A percentile compares a stretch with the other conserved stretches of the same genome.
Conservation (phyloP, 2,888 invertebrate species). For the Patella pellucida region DNA sequence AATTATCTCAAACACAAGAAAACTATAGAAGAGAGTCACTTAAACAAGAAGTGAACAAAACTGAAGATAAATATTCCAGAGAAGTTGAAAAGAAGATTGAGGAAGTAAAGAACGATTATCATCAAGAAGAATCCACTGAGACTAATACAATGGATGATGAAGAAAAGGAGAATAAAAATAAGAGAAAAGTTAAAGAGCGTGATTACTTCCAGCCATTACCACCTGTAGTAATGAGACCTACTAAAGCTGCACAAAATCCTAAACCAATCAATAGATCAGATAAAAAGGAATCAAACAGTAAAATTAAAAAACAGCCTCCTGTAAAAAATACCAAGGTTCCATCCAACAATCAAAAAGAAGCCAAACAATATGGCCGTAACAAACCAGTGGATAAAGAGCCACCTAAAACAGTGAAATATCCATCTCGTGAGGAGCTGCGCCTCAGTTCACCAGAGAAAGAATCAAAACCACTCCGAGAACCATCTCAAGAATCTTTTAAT, state of each 20-base stretch:
- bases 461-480: background rate
- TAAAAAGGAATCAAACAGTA: background rate
- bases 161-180: background rate
- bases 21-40: too few relatives aligned
- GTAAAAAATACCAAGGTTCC: background rate
- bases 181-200: background rate
- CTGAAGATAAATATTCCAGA: too few relatives aligned
- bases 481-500: background rate
- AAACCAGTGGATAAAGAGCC: background rate
- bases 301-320: too few relatives aligned
- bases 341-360: background rate
- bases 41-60: too few relatives aligned
- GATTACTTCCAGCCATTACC: background rate
- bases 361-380: background rate
- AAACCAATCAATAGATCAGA: background rate
- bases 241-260: background rate
- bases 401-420: background rate
- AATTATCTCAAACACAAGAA: too few relatives aligned
- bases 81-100: too few relatives aligned
- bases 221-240: background rate
- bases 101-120: too few relatives aligned
- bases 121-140: too few relatives aligned
- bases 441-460: background rate
- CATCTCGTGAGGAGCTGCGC: background rate
- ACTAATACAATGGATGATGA: background rate